Base-by-base conservation (phyloP, 1,140 invertebrate species). In the Vanessa tameamea region DNA sequence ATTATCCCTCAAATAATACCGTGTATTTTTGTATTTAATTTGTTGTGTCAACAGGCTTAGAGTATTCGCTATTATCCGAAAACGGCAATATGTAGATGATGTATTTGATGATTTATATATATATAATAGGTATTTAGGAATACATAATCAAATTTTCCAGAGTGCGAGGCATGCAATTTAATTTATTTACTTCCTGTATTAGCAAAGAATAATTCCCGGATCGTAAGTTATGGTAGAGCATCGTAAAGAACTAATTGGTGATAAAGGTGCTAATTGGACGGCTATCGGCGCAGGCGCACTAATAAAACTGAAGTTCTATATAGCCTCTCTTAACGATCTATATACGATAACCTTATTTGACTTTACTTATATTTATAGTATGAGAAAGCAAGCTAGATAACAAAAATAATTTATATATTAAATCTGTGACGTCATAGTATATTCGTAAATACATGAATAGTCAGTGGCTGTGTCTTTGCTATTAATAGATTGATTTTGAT, bases 161-260 rank as follows among this genome's bases (percentile, higher is more conserved):
- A 43, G 37, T 43, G 37, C 9, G 37, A 43, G 47, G 13, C 12
- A 50, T 15, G 13, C 48, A n/a, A 15, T 50, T 61, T 69, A 61
- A 69, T 55, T 31, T 59, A 59, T 20, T 31, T 50, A 43, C 68
- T 37, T 16, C 59, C 47, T 71, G 23, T 14, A 47, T 31, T 23
- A 57, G 47, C 59, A 75, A 63, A 70, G 68, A 70, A 75, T 69
- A 64, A 69, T 76, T 76, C 69, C 59, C 61, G 48, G 50, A 64
- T 72, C 48, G 69, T 1, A 31, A 84, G 80, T 57, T 37, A 37
- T n/a, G 57, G 55, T 71, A n/a, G 77, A 73, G 80, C 80, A 88
- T 90, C 84, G 88, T 90, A 90, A 90, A 90, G 78, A 79, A 83
- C 85, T 89, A 89, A 90, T 90, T 90, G 88, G 86, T 88, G 87